Base-by-base conservation (phyloP, 2,797 vertebrate genomes). In the Ptychobarbus kaznakovi region DNA sequence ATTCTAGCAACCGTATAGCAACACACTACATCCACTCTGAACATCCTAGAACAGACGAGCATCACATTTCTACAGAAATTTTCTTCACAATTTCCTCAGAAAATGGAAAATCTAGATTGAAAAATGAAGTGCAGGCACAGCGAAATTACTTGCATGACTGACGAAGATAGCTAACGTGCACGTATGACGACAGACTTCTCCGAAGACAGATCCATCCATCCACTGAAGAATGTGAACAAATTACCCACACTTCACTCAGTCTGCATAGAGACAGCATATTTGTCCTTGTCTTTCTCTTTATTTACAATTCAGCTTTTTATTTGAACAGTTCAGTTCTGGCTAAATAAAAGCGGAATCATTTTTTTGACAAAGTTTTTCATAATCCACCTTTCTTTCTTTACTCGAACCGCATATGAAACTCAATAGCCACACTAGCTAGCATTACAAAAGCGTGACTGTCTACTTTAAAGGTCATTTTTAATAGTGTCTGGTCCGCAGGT, bases 191-290 rank as follows among this genome's bases (percentile, higher is more conserved):
- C 73, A 85, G 72, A 80, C 74, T 63, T 81, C 82, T 81, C 72
- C 66, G n/a, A 46, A 35, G 86, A 70, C 66, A 32, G 10, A 87
- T 72, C 80, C 11, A 68, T 76, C 84, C 73, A 15, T 46, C 75
- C 81, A 88, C 81, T 86, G 51, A 79, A 72, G 25, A 79, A 44
- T 58, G 83, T 68, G 72, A 69, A 90, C 68, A 91, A 88, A 90
- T 87, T 89, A 88, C 83, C 83, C 88, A 82, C 85, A 82, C 69
- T 82, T 51, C 80, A 75, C 81, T 73, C 69, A 32, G 28, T 22
- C 51, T 25, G 42, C 46, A 74, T 10, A 40, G 68, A 18, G 80
- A 73, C 66, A 51, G 25, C 63, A 53, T 66, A 20, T 83, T 86
- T 72, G 49, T 73, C 46, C 46, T 69, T n/a, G 38, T 65, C 65